Percentiles rank a stretch among this genome's conserved stretches.
Conservation (phyloP, 2,113 vertebrate genomes). For the Sardina pilchardus region DNA sequence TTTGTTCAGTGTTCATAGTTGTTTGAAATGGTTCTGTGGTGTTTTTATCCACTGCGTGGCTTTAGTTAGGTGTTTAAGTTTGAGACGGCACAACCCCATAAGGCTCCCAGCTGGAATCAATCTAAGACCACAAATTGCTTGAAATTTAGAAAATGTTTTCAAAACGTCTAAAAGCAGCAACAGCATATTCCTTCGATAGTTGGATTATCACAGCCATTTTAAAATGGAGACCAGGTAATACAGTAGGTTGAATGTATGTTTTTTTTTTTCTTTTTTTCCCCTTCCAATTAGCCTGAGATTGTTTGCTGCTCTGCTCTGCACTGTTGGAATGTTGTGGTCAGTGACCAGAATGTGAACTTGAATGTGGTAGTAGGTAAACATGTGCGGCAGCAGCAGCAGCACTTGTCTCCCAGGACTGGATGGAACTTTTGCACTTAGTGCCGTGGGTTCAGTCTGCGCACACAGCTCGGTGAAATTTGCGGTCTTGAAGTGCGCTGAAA, state of each 20-base stretch:
- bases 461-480: background rate
- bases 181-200: background rate
- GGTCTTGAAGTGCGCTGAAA: background rate
- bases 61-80: background rate
- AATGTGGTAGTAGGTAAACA: background rate
- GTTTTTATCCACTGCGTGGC: background rate
- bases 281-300: background rate
- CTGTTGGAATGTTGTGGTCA: background rate
- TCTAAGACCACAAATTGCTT: background rate
- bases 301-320: background rate
- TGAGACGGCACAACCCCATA: background rate
- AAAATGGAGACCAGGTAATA: background rate
- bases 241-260: background rate
- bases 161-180: background rate
- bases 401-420: background rate
- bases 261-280: background rate
- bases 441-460: background rate
- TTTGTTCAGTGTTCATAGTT: background rate
- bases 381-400: background rate
- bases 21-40: background rate
- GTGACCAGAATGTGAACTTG: background rate
- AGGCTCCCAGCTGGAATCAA: background rate
- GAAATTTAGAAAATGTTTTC: background rate
- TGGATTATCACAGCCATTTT: background rate
- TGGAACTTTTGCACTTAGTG: background rate